Conservation (phyloP, 2,113 vertebrate species). For the Pantherophis guttatus region DNA sequence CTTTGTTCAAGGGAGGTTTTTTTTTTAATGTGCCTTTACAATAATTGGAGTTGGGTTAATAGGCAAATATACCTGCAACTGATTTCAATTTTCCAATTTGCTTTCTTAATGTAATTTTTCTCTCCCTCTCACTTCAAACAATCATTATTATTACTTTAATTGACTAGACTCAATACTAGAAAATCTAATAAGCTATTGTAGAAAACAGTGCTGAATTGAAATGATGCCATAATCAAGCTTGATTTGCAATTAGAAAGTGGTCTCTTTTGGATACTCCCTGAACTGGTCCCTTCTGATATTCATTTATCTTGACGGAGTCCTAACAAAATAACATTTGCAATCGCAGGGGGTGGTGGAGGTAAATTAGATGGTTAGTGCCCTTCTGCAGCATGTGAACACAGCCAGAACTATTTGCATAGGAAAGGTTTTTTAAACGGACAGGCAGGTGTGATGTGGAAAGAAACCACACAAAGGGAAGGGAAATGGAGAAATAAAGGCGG, state of each 20-base stretch:
- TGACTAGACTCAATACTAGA: constrained; percentile 4
- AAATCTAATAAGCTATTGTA: constrained; percentile 24
- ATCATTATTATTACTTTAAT: constrained; percentile 27
- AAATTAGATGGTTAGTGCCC: not conserved
- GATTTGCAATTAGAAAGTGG: constrained; percentile 20
- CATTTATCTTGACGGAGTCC: not conserved
- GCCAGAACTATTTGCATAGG: not conserved
- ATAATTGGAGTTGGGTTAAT: constrained; percentile 7
- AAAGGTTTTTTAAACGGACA: not conserved
- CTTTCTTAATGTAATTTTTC: constrained; percentile 8
- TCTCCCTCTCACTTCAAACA: not conserved
- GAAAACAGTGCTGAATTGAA: constrained; percentile 9
- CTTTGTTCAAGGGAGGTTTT: not conserved
- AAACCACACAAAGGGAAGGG: not conserved
- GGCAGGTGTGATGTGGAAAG: not conserved
- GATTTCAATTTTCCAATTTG: constrained; percentile 31
- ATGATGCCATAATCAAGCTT: constrained; percentile 10
- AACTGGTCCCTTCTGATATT: not conserved
- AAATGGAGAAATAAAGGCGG: not conserved
- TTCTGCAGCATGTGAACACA: not conserved
- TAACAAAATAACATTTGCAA: not conserved
- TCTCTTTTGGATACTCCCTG: not conserved
- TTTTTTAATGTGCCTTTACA: not conserved
- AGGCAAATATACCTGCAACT: constrained; percentile 8
- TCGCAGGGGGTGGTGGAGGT: not conserved